Evolutionary conservation across 2,888 invertebrate genomes (phyloP), one percentile per base, ranked within the genome.

Genomic region (Pandemis corylana): DNA sequence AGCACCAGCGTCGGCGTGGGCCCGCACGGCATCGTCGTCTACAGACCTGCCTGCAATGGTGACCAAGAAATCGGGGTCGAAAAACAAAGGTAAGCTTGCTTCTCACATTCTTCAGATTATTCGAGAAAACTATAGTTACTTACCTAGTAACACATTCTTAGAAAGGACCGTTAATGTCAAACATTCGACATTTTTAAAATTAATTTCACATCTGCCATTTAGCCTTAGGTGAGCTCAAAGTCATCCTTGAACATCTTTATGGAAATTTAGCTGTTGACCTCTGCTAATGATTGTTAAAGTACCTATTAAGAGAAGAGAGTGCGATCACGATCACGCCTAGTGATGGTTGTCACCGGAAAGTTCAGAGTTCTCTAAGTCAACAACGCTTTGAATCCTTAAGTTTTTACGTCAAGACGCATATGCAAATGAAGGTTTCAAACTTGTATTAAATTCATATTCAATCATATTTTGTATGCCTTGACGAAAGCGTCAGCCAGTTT

Each of bases 21-120:
- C 1, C 97, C 98, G 0, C 97, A 97, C 81, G 98, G 98, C 73
- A 96, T 98, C 78, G 96, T 96, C 76, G 96, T 97, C 68, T 96
- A 96, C 84, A 81, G 94, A 64, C 94, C 94, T 1, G 90, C 91
- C 44, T 94, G 94, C 82, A 90, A 90, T 71, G 93, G 94, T 74
- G 95, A 95, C 69, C 96, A 95, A 83, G 96, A 95, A 80, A 95
- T 90, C 85, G 94, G 94, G 78, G 96, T 95, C 82, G 96, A 96
- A 84, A 96, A 96, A 84, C 96, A 95, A 85, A 96, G 94, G 95
- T 96, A 75, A 77, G 86, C 82, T 53, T 71, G n/a, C 9, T 64
- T 70, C 15, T 36, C 28, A n/a, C 6, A 28, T 1, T 28, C 28
- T 2, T 41, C 7, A 44, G 44, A 44, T 44, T 44, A 7, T 28